phyloP scores from a whole-genome alignment of 2,113 vertebrate species.

The Willisornis vidua region DNA sequence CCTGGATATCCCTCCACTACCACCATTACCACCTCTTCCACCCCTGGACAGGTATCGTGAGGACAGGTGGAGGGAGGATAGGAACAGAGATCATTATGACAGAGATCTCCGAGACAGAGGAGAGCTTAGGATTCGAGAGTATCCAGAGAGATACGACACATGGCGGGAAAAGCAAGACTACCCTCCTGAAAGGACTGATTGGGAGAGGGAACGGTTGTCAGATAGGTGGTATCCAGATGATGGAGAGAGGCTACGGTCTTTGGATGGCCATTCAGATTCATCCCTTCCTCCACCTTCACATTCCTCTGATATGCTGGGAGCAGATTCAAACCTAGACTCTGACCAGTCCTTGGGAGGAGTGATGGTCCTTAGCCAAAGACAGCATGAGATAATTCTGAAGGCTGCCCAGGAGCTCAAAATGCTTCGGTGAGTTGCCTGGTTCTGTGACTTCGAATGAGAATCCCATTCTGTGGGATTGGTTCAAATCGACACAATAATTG shows the following conservation, averaged over 20 bases:
- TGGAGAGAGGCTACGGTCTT: slow-evolving; percentile 74
- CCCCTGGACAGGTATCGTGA: slow-evolving; percentile 86
- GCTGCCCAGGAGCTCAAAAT: slow-evolving; percentile 98
- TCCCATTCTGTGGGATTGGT: neutral
- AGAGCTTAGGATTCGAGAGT: slow-evolving; percentile 86
- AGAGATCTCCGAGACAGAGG: slow-evolving; percentile 82
- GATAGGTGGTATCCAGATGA: slow-evolving; percentile 80
- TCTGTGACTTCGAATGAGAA: neutral
- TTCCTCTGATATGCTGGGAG: slow-evolving; percentile 76
- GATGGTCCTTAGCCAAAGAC: slow-evolving; percentile 95
- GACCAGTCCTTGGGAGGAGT: slow-evolving; percentile 79
- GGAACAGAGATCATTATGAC: slow-evolving; percentile 84
- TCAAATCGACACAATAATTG: neutral
- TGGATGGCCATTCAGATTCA: slow-evolving; percentile 75
- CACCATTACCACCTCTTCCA: slow-evolving; percentile 80
- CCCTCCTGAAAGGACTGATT: slow-evolving; percentile 79
- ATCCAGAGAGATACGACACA: slow-evolving; percentile 80
- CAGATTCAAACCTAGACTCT: slow-evolving; percentile 76
- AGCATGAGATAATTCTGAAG: slow-evolving; percentile 99
- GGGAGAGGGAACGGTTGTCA: slow-evolving; percentile 83
- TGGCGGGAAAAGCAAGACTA: slow-evolving; percentile 82
- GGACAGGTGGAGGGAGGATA: slow-evolving; percentile 85
- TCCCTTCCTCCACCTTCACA: slow-evolving; percentile 65
- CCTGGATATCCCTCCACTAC: slow-evolving; percentile 80
- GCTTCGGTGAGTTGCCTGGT: slow-evolving; percentile 85